Base-by-base conservation (phyloP, 1,140 invertebrate genomes). In the Bombus turneri region DNA sequence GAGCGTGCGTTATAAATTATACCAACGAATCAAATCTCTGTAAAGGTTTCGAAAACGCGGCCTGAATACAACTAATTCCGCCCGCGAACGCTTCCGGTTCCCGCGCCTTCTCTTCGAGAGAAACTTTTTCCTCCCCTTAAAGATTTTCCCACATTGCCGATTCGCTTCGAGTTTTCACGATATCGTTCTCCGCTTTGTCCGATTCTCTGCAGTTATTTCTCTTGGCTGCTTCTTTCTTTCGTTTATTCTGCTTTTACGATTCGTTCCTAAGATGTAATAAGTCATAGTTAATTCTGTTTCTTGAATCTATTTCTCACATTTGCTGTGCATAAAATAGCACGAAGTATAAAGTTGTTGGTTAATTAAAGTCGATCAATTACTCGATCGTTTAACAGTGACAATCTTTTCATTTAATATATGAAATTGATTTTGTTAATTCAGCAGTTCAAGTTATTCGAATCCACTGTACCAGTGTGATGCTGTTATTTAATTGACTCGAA, bases 61-160 rank as follows among this genome's bases (percentile, higher is more conserved):
- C 31, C 78, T 81, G 88, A 89, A 89, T 89, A 89, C 81, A 89
- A 83, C 72, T 83, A 89, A 83, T 89, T 89, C 73, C 75, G 37
- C 68, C 71, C 66, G 64, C 80, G 83, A 86, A 83, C 76, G 68
- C 25, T 79, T 79, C 47, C 39, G 37, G 2, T 75, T 53, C 34
- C 74, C 73, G 81, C 62, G 18, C n/a, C n/a, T 34, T 25, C 15
- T n/a, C 53, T 25, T 13, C n/a, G 0, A 53, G 3, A 15, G 22
- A 64, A 68, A 68, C 72, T 64, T 88, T 77, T 86, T 86, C 18
- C 18, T 34, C 66, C 15, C 18, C 28, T 37, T 18, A 15, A 47
- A 74, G 78, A 78, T 82, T 86, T 43, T 86, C 31, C 34, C 66
- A 22, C 74, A 57, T 39, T 79, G 79, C 34, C 41, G 64, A 78